These are phyloP conservation scores for Griposia aprilina DNA, from an alignment of 2,888 invertebrate species.

Conservation along the genomic window DNA sequence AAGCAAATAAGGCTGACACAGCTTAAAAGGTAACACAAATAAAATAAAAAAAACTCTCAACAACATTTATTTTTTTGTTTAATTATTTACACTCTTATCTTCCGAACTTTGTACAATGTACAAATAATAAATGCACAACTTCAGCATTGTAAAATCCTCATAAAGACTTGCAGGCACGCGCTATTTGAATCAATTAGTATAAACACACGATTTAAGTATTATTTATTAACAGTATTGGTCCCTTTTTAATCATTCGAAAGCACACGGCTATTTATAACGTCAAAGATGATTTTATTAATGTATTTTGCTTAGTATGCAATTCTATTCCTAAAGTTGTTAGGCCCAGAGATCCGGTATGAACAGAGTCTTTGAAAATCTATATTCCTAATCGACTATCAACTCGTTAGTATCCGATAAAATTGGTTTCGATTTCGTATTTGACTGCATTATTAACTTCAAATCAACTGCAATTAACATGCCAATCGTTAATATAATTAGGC, in stretches of 20 bases:
- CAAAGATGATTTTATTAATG: constrained; percentile 46
- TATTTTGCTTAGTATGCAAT: constrained; percentile 48
- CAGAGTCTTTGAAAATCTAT: constrained; percentile 45
- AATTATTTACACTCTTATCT: constrained; percentile 85
- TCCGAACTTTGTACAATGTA: constrained; percentile 87
- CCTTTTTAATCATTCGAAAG: constrained; percentile 80
- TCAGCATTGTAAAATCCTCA: constrained; percentile 88
- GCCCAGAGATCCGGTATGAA: constrained; percentile 53
- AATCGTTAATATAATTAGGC: constrained; percentile 30
- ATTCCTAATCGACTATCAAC: constrained; percentile 53
- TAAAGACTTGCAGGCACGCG: constrained; percentile 80
- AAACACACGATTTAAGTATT: constrained; percentile 74
- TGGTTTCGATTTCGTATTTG: constrained; percentile 47
- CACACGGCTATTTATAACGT: constrained; percentile 65
- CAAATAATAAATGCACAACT: constrained; percentile 91
- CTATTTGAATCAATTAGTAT: constrained; percentile 74
- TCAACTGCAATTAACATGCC: constrained; percentile 79
- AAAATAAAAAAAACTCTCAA: constrained; percentile 74
- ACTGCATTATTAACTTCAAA: constrained; percentile 74
- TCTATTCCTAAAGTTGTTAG: constrained; percentile 53
- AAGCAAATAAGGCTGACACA: not conserved
- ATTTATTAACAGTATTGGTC: constrained; percentile 82
- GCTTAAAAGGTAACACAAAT: constrained; percentile 59
- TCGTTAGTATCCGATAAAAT: constrained; percentile 47
- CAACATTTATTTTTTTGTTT: constrained; percentile 87